Evolutionary conservation across 2,113 vertebrate genomes (phyloP).

Genomic region (Silurus asotus): DNA sequence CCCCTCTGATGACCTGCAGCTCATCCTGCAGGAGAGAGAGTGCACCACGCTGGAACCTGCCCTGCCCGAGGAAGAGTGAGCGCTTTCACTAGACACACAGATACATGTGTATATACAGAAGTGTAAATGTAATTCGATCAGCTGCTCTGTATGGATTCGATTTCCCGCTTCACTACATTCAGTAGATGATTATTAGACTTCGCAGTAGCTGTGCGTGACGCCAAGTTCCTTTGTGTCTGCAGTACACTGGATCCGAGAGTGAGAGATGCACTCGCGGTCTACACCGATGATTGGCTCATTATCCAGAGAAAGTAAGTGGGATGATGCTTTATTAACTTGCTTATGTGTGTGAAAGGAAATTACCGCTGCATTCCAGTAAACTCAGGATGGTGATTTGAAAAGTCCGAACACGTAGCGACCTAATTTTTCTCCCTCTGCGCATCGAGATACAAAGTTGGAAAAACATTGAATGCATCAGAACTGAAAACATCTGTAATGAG

Average conservation of each 20-base stretch:
- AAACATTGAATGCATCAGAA: too few species aligned
- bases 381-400: background rate
- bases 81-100: slow-evolving; percentile 13
- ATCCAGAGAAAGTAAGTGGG: slow-evolving; percentile 82
- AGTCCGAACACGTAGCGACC: background rate
- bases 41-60: slow-evolving; percentile 82
- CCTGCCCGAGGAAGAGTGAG: slow-evolving; percentile 80
- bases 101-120: background rate
- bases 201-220: background rate
- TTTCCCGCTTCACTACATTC: background rate
- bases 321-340: background rate
- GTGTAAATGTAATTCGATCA: slow-evolving; percentile 6
- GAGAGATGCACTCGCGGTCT: slow-evolving; percentile 82
- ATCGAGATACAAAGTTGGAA: background rate
- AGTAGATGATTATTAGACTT: background rate
- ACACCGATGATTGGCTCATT: slow-evolving; percentile 88
- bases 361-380: background rate
- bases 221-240: slow-evolving; percentile 18
- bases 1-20: slow-evolving; percentile 82
- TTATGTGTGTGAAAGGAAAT: background rate
- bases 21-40: slow-evolving; percentile 81
- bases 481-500: too few species aligned
- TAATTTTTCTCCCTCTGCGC: background rate
- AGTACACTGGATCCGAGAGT: slow-evolving; percentile 85
- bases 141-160: slow-evolving; percentile 12